phyloP scores from a whole-genome alignment of 2,797 vertebrate genomes.

The Sibirionetta formosa region DNA sequence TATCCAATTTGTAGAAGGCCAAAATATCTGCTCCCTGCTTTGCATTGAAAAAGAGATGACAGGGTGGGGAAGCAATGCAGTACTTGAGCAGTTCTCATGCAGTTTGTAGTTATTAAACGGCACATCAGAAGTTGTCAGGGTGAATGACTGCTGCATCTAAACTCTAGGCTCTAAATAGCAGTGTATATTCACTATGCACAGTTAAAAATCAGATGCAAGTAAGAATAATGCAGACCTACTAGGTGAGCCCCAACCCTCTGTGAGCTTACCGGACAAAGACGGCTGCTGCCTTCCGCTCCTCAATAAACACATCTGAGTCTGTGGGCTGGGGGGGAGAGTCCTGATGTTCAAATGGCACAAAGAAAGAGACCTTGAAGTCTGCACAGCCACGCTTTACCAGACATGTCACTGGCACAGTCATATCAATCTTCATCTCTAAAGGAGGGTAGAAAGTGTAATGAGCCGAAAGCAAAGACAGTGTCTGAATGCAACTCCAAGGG shows the following conservation, averaged over 20 bases:
- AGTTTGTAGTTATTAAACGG: fast-evolving
- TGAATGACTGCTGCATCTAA: fast-evolving
- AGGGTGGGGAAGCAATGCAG: neutral
- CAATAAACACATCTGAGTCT: constrained; percentile 80
- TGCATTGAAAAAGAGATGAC: neutral
- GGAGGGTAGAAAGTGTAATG: neutral
- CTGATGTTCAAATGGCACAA: constrained; percentile 87
- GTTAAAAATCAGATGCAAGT: fast-evolving
- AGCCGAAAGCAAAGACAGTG: neutral
- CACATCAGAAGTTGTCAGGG: fast-evolving
- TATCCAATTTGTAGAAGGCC: too few species aligned
- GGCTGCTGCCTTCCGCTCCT: constrained; percentile 83
- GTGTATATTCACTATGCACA: fast-evolving
- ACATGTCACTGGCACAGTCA: constrained; percentile 89
- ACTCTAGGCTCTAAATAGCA: neutral
- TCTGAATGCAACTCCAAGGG: neutral
- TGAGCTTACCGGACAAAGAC: constrained; percentile 85
- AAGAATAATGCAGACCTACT: fast-evolving
- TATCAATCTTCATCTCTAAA: constrained; percentile 87
- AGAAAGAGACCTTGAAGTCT: constrained; percentile 88
- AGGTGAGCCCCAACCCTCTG: too few species aligned
- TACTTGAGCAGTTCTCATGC: neutral
- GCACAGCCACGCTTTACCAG: constrained; percentile 84
- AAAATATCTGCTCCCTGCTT: neutral
- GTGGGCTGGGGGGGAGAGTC: constrained; percentile 82